Evolutionary conservation across 2,113 vertebrate species (phyloP), one percentile per base, ranked within the genome.

Genomic region (Conger conger): DNA sequence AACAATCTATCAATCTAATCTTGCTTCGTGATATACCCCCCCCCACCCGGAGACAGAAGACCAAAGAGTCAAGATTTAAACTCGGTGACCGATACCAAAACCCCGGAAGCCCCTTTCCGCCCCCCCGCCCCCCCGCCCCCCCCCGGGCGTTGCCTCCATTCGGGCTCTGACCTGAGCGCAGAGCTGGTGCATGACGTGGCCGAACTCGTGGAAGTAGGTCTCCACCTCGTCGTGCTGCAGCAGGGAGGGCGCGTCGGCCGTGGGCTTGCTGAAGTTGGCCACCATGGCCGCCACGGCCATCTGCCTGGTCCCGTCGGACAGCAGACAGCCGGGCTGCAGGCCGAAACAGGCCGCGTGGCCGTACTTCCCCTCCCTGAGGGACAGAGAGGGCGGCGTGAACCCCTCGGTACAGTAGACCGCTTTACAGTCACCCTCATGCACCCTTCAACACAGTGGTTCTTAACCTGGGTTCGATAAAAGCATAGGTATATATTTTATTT

Each of bases 141-240:
- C 11, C 7, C 20, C 6, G 60, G n/a, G 60, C 60, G 20, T 68
- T 20, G 60, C 60, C n/a, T 68, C 23, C 27, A 5, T 33, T n/a
- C 1, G 18, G 8, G 15, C 4, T 37, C 92, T 90, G 79, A 99
- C 98, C 97, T 97, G 94, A 0, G 98, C 97, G 82, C 98, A 99
- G 0, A 99, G 96, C 91, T 99, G 98, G 92, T 99, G 98, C 98
- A 99, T 99, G 88, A 99, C 98, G 0, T 99, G 98, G 3, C 98
- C 98, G 0, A 99, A 99, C 86, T 99, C 98, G 0, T 99, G 98
- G 94, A 99, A 99, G 81, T 99, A 99, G 0, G 98, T 99, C 93
- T 99, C 98, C 91, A 99, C 98, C 90, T 99, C 98, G 0, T 99
- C 98, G 0, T 99, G 98, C 94, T 99, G 98, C 91, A 99, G 96